Evolutionary conservation across 1,140 invertebrate species (phyloP), one percentile per base, ranked within the genome.

Genomic region (Pseudomyrmex concolor): DNA sequence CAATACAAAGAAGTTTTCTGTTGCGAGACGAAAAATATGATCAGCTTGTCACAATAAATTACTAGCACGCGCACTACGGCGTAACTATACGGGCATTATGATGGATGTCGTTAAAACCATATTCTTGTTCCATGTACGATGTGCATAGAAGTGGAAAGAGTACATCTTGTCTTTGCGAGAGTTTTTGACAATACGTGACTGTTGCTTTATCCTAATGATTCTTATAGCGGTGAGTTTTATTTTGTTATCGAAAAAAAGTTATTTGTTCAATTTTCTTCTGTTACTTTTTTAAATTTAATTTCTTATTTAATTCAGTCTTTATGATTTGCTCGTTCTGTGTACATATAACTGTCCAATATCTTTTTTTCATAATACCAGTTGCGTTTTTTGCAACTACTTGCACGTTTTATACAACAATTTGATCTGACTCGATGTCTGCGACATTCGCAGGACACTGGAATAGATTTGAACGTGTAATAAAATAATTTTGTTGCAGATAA

Each of bases 91-190:
- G 34, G 71, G 73, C 70, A 84, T 89, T 78, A 90, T 91, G 89
- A 92, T 92, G 86, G 90, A 93, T 91, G 84, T 89, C 88, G 87
- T 86, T 93, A 91, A 93, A 92, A 93, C 91, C 91, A 91, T 91
- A 92, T 88, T 84, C 89, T 86, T 92, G 91, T 92, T 89, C 66
- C 70, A 82, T 55, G 81, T 54, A 71, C 22, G 62, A 51, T 55
- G 54, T 72, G 45, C 10, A 78, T 76, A 50, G 10, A 57, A 59
- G 54, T 59, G 55, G 43, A 34, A 68, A 48, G 17, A 57, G 19
- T 59, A 80, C 54, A 34, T 34, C 43, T 34, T 13, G 19, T 51
- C 4, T 50, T 13, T 25, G 22, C 1, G 15, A n/a, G 19, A 2
- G 7, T 68, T 59, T 13, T 70, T 15, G 70, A 78, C 64, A 70